Evolutionary conservation across 2,888 invertebrate species (phyloP).

Genomic region (Zygaena filipendulae): DNA sequence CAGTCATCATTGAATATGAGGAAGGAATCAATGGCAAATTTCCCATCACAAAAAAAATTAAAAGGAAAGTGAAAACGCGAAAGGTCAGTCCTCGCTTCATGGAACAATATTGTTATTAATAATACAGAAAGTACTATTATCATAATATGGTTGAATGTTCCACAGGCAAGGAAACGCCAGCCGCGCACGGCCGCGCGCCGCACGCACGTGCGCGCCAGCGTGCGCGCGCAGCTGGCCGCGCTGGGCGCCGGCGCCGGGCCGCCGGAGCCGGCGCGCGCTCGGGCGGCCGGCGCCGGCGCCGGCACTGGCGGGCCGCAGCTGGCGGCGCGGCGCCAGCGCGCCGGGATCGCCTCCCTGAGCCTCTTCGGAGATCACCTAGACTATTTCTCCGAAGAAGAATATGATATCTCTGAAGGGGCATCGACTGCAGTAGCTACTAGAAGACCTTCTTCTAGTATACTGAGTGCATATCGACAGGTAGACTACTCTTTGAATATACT

Average conservation of each 20-base stretch:
- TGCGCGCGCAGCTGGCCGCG: constrained; percentile 37
- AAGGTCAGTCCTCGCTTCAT: constrained; percentile 32
- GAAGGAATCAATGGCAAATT: constrained; percentile 72
- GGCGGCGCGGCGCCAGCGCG: constrained; percentile 21
- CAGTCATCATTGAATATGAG: constrained; percentile 75
- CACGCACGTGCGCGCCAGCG: constrained; percentile 42
- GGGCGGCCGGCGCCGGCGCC: constrained; percentile 8
- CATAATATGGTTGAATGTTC: no score
- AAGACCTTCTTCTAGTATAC: constrained; percentile 48
- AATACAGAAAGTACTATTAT: no score
- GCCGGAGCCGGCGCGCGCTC: constrained; percentile 6
- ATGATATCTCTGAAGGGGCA: constrained; percentile 26
- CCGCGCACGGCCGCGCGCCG: constrained; percentile 54
- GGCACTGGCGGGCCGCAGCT: constrained; percentile 16
- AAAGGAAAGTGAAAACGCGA: constrained; percentile 41
- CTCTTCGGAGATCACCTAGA: constrained; percentile 81
- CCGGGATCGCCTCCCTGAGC: constrained; percentile 33
- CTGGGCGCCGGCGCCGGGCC: constrained; percentile 12
- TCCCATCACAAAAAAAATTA: constrained; percentile 64
- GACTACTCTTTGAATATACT: no score
- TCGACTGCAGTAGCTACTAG: constrained; percentile 48
- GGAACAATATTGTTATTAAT: background rate
- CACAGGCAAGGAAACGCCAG: constrained; percentile 31
- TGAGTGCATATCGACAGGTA: constrained; percentile 54
- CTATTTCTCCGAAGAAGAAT: constrained; percentile 71